Conservation (phyloP, 92 coral and sea anemone species). For the Epizoanthus scotinus region DNA sequence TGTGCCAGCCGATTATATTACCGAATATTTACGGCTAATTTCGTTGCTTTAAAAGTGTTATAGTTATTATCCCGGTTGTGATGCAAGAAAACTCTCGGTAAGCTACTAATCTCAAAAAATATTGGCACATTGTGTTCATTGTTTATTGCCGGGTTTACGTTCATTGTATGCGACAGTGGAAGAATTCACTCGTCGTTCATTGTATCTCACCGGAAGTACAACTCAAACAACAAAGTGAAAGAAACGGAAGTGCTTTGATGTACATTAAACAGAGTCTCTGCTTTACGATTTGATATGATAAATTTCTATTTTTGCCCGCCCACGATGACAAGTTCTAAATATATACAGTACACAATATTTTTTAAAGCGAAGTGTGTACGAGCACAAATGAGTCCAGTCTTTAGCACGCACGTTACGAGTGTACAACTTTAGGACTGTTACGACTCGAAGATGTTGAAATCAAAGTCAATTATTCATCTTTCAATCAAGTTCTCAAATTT, state of each 20-base stretch:
- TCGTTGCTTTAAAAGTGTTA: neutral
- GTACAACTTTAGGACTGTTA: too few species aligned
- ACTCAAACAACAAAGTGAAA: slow-evolving; percentile 37
- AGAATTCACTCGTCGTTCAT: slow-evolving; percentile 31
- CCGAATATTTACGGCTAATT: neutral
- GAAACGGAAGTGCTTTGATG: slow-evolving; percentile 40
- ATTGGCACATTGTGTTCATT: neutral
- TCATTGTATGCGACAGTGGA: slow-evolving; percentile 17
- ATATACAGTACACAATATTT: too few species aligned
- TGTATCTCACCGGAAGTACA: slow-evolving; percentile 38
- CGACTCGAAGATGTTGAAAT: too few species aligned
- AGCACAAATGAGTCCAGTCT: too few species aligned
- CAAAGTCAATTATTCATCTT: too few species aligned
- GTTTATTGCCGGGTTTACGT: neutral
- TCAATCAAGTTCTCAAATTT: too few species aligned
- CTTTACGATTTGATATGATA: neutral
- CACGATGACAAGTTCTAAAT: slow-evolving; percentile 26
- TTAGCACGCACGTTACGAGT: too few species aligned
- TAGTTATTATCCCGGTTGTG: neutral
- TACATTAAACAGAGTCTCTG: slow-evolving; percentile 38
- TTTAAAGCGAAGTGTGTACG: too few species aligned
- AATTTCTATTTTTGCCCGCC: slow-evolving; percentile 33
- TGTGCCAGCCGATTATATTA: neutral
- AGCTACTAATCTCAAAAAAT: neutral
- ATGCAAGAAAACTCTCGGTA: neutral